Evolutionary conservation across 2,113 vertebrate species (phyloP).

Genomic region (Bothrops jararaca): DNA sequence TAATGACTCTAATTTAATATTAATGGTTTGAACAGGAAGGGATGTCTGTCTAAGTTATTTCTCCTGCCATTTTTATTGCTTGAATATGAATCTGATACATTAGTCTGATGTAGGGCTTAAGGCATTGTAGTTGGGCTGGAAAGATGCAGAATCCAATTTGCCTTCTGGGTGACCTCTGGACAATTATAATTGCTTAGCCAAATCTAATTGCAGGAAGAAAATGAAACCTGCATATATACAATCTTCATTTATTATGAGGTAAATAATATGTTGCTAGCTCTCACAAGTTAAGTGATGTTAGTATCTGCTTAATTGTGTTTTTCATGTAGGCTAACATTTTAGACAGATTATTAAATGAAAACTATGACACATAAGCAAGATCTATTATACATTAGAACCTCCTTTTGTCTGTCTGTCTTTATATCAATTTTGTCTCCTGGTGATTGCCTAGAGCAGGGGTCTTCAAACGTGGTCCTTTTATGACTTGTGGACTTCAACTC

Average conservation of each 20-base stretch:
- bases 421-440: background rate
- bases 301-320: slow-evolving; percentile 11
- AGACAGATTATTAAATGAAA: background rate
- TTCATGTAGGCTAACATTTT: background rate
- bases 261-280: background rate
- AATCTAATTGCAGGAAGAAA: background rate
- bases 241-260: background rate
- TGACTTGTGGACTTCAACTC: too few species aligned
- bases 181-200: background rate
- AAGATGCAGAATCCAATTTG: background rate
- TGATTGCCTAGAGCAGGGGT: too few species aligned
- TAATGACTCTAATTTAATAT: background rate
- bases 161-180: background rate
- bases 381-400: background rate
- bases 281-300: background rate
- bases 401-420: background rate
- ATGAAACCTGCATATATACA: background rate
- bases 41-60: background rate
- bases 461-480: too few species aligned
- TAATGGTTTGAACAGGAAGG: background rate
- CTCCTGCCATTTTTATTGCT: background rate
- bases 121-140: background rate
- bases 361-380: background rate
- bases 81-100: background rate
- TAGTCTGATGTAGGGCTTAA: background rate